phyloP scores from a whole-genome alignment of 2,888 invertebrate species.

The Lottia gigantea region DNA sequence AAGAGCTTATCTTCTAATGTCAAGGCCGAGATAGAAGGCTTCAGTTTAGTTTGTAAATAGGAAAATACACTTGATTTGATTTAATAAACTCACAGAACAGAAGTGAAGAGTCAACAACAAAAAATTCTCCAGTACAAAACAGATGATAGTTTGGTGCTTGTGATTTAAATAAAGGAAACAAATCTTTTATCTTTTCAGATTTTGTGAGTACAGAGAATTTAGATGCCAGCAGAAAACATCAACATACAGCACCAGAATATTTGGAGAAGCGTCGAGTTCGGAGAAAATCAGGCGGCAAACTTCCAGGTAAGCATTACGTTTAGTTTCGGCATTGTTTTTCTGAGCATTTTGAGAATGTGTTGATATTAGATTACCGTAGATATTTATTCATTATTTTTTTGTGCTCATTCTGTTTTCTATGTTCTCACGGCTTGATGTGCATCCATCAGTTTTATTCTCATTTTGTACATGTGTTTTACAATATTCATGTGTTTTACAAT shows the following conservation, averaged over 20 bases:
- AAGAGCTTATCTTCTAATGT: too few species aligned
- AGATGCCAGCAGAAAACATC: slow-evolving; percentile 68
- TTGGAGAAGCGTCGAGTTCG: slow-evolving; percentile 77
- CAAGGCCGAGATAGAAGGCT: too few species aligned
- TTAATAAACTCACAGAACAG: too few species aligned
- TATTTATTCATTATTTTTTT: slow-evolving; percentile 1
- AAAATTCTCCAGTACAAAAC: too few species aligned
- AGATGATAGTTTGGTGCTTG: too few species aligned
- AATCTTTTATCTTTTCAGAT: slow-evolving; percentile 32
- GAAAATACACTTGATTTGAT: too few species aligned
- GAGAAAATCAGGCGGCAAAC: slow-evolving; percentile 52
- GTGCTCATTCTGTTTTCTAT: neutral
- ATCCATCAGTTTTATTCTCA: neutral
- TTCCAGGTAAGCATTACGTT: slow-evolving; percentile 39
- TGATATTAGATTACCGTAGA: neutral
- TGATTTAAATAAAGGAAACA: too few species aligned
- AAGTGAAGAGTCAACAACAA: too few species aligned
- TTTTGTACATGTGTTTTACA: neutral
- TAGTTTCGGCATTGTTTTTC: neutral
- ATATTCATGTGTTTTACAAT: too few species aligned
- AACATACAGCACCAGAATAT: slow-evolving; percentile 89
- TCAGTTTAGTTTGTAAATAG: too few species aligned
- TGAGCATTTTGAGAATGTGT: neutral
- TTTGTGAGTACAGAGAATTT: slow-evolving; percentile 54
- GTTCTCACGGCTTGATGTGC: neutral